These are phyloP conservation scores for Phortica okadai DNA, from an alignment of 2,888 invertebrate genomes.

Conservation along the genomic window DNA sequence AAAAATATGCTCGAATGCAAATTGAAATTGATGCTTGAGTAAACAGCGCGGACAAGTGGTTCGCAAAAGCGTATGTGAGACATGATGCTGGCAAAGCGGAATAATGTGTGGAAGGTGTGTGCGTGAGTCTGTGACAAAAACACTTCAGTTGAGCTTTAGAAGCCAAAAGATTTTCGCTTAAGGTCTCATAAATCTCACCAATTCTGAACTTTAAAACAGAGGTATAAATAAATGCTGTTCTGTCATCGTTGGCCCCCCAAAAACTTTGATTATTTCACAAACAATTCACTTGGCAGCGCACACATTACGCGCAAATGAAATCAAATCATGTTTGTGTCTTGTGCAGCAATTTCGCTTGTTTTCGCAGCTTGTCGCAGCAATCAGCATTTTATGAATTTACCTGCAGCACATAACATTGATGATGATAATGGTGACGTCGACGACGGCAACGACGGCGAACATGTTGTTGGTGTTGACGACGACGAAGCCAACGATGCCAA, in stretches of 20 bases:
- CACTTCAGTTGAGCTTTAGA: neutral
- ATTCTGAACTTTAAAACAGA: too few relatives aligned
- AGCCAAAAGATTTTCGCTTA: neutral
- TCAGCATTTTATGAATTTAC: slow-evolving; percentile 24
- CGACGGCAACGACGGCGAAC: neutral
- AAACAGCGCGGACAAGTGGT: slow-evolving; percentile 52
- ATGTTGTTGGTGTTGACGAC: neutral
- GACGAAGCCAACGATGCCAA: slow-evolving; percentile 1
- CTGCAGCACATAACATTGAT: neutral
- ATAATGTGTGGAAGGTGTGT: neutral
- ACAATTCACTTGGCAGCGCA: slow-evolving; percentile 3
- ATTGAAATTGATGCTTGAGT: slow-evolving; percentile 72
- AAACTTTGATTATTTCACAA: neutral
- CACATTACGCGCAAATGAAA: slow-evolving; percentile 10
- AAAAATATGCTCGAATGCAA: slow-evolving; percentile 62
- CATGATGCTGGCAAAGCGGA: neutral
- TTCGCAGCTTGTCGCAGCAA: slow-evolving; percentile 17
- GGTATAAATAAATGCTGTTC: neutral
- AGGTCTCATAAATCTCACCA: neutral
- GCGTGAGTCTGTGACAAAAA: neutral
- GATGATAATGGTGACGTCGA: neutral
- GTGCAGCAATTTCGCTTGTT: slow-evolving; percentile 5
- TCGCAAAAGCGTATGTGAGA: neutral
- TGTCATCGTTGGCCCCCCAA: too few relatives aligned
- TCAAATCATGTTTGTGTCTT: neutral